Evolutionary conservation across 2,797 vertebrate species (phyloP).

Genomic region (Sebastolobus altivelis): DNA sequence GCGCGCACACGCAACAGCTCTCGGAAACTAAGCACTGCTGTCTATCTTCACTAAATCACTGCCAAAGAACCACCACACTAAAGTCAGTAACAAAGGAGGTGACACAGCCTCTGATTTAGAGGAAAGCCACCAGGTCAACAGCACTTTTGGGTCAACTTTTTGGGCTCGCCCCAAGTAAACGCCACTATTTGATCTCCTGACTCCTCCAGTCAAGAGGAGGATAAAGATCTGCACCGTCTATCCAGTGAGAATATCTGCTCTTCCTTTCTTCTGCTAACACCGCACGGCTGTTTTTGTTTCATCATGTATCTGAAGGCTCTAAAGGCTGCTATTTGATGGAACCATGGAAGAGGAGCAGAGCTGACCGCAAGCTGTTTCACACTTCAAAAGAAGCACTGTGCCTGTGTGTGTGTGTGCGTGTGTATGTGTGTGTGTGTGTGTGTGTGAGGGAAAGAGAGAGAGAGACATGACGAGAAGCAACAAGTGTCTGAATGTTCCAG

Average conservation of each 20-base stretch:
- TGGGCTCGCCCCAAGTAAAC: slow-evolving; percentile 24
- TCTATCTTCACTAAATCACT: slow-evolving; percentile 27
- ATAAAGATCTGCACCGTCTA: slow-evolving; percentile 17
- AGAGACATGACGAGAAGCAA: slow-evolving; percentile 74
- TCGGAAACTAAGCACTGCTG: slow-evolving; percentile 12
- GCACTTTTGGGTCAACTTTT: slow-evolving; percentile 3
- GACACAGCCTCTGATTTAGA: slow-evolving; percentile 27
- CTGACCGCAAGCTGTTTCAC: slow-evolving; percentile 82
- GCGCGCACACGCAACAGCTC: background rate
- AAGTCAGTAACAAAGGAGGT: slow-evolving; percentile 16
- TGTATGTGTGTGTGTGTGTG: slow-evolving; percentile 35
- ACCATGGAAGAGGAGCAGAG: slow-evolving; percentile 69
- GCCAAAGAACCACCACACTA: slow-evolving; percentile 8
- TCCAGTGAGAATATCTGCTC: slow-evolving; percentile 37
- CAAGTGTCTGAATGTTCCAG: slow-evolving; percentile 84
- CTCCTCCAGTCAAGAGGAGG: slow-evolving; percentile 29
- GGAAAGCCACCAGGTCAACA: slow-evolving; percentile 38
- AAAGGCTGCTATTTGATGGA: slow-evolving; percentile 67
- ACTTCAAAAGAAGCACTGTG: slow-evolving; percentile 75
- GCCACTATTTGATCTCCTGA: slow-evolving; percentile 36
- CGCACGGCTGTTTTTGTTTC: slow-evolving; percentile 63
- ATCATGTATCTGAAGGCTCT: slow-evolving; percentile 69
- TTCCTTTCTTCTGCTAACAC: slow-evolving; percentile 30
- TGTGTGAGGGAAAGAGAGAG: slow-evolving; percentile 39
- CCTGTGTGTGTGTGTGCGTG: slow-evolving; percentile 34